Evolutionary conservation across 2,797 vertebrate genomes (phyloP).

Genomic region (Semaprochilodus insignis): DNA sequence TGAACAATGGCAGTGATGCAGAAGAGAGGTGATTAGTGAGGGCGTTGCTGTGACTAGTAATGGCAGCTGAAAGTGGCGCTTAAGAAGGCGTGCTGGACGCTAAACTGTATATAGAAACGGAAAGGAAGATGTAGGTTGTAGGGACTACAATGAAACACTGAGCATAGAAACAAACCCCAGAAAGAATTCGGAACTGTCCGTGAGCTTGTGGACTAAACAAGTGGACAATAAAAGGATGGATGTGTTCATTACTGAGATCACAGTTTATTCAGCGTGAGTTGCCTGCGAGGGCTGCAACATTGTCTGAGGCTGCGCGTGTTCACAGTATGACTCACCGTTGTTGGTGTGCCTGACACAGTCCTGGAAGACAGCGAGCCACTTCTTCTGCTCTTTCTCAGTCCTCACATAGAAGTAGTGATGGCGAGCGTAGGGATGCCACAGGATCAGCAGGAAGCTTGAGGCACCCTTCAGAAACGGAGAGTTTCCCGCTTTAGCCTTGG

Average conservation of each 20-base stretch:
- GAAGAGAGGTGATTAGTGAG: slow-evolving; percentile 43
- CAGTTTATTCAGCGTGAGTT: neutral
- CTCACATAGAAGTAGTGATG: slow-evolving; percentile 94
- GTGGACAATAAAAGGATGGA: neutral
- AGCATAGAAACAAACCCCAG: neutral
- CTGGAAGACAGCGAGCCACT: slow-evolving; percentile 93
- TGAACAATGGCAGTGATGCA: slow-evolving; percentile 51
- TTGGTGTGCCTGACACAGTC: slow-evolving; percentile 92
- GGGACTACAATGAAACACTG: neutral
- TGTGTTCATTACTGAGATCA: neutral
- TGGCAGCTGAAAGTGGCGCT: slow-evolving; percentile 15
- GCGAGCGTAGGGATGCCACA: slow-evolving; percentile 92
- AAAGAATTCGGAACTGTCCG: neutral
- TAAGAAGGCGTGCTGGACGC: slow-evolving; percentile 16
- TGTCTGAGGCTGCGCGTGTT: neutral
- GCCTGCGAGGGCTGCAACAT: neutral
- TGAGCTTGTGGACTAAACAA: neutral
- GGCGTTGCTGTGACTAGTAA: slow-evolving; percentile 48
- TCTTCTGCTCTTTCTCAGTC: slow-evolving; percentile 92
- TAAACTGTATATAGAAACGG: neutral
- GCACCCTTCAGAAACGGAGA: slow-evolving; percentile 86
- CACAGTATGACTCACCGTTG: slow-evolving; percentile 80
- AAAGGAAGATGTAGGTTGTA: neutral
- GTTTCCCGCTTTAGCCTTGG: slow-evolving; percentile 79
- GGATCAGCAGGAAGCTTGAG: slow-evolving; percentile 88